Base-by-base conservation (phyloP, 2,888 invertebrate species). In the Odontomyia ornata region DNA sequence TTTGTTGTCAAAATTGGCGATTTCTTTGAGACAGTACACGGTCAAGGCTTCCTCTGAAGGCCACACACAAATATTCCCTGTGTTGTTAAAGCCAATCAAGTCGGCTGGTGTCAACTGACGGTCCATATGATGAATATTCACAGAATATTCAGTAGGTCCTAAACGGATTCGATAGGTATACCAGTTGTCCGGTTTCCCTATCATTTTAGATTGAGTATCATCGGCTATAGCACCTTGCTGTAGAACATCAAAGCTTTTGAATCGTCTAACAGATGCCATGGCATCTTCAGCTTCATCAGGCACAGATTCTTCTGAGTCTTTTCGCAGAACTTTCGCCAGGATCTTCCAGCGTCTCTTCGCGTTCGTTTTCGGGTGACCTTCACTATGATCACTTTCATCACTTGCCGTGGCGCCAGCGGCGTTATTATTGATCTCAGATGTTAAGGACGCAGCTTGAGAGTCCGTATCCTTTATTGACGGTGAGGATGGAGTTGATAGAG, bases 11-110 rank as follows among this genome's bases (percentile, higher is more conserved):
- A 93, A 94, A 56, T 90, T 84, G n/a, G 87, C 83, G 71, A 89
- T 85, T 83, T 94, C 91, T 80, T 90, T 89, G 76, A 94, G 87
- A 62, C 90, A 87, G 82, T 92, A 92, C 81, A 92, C 91, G 1
- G 92, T 91, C 69, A 94, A 85, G 2, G 93, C 91, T 85, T 93
- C 93, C 85, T 93, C 93, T 0, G 93, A 93, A 15, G 93, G 93
- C 93, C 93, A 93, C 4, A 93, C 91, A 84, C 93, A 93, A 7
- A 94, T 90, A 84, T 93, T 94, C 62, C 93, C 93, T 0, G 93
- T 93, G 82, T 93, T 93, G 83, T 94, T 93, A 86, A 93, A 93
- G n/a, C 93, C 93, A 88, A 92, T 92, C 65, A 93, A 86, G 82
- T 93, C 92, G 82, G 89, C 90, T 21, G 92, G 91, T 0, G 92